phyloP scores from a whole-genome alignment of 2,797 vertebrate genomes.

The Cercopithecus mitis region DNA sequence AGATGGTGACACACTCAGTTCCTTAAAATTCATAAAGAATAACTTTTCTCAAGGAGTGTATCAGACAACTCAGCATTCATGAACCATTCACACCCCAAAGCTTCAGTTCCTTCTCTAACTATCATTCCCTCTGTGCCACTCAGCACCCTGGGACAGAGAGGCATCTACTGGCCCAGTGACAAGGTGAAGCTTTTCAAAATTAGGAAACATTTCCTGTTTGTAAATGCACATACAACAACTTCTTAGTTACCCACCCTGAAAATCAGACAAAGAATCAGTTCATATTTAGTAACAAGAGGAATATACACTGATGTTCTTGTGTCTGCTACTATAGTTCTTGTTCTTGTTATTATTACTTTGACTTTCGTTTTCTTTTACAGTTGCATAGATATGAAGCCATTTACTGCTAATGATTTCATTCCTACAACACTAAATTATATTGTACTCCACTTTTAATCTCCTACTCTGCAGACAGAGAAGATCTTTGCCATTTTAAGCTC shows the following conservation, averaged over 20 bases:
- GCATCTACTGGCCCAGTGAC: neutral
- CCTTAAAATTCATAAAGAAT: neutral
- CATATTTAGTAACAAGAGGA: neutral
- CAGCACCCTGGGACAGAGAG: neutral
- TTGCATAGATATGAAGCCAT: neutral
- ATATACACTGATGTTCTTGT: neutral
- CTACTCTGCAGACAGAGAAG: neutral
- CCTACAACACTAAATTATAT: neutral
- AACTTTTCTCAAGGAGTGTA: neutral
- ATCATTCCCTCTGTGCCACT: neutral
- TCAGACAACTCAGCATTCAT: neutral
- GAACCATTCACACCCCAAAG: neutral
- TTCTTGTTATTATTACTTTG: neutral
- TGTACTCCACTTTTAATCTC: neutral
- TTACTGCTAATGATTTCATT: neutral
- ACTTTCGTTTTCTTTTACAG: conserved; percentile 1
- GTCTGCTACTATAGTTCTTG: neutral
- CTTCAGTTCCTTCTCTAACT: neutral
- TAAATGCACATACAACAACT: neutral
- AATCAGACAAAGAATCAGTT: neutral
- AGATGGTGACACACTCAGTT: neutral
- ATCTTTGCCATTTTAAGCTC: neutral
- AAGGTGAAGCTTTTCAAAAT: neutral
- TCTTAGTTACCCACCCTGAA: neutral
- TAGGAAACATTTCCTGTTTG: neutral